Evolutionary conservation across 2,797 vertebrate genomes (phyloP).

Genomic region (Parotocinclus haroldoi): DNA sequence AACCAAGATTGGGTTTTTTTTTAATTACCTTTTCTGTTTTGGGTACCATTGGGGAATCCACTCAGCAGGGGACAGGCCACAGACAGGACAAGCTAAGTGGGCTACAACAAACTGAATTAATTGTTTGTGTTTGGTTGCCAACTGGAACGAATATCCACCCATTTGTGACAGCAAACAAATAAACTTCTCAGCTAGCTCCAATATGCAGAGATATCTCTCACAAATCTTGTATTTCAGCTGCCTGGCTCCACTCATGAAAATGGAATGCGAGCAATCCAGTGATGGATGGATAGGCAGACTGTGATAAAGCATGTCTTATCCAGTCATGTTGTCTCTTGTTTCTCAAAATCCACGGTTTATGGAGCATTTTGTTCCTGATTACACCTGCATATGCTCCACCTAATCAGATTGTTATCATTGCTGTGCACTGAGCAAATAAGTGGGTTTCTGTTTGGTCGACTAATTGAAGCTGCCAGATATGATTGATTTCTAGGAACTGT

Average conservation of each 20-base stretch:
- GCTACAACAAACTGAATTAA: too few relatives aligned
- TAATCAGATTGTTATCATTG: constrained; percentile 19
- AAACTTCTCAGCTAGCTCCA: too few relatives aligned
- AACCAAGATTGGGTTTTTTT: too few relatives aligned
- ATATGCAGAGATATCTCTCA: background rate
- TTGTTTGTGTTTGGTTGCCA: too few relatives aligned
- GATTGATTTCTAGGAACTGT: constrained; percentile 51
- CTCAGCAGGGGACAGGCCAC: too few relatives aligned
- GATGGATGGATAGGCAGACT: constrained; percentile 29
- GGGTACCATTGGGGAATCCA: too few relatives aligned
- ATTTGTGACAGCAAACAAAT: too few relatives aligned
- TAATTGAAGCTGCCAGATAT: constrained; percentile 53
- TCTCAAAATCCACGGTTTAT: background rate
- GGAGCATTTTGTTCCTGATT: background rate
- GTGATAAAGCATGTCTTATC: constrained; percentile 32
- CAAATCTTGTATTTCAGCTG: constrained; percentile 16
- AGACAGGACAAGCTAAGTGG: too few relatives aligned
- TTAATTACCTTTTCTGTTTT: too few relatives aligned
- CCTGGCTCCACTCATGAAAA: constrained; percentile 23
- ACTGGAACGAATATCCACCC: too few relatives aligned
- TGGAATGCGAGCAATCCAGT: constrained; percentile 13
- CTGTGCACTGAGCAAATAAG: constrained; percentile 41
- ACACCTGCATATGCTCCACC: background rate
- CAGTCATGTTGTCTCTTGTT: background rate
- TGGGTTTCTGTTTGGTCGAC: constrained; percentile 47